These are phyloP conservation scores for Magallana nippona DNA, from an alignment of 2,888 invertebrate species.

Conservation along the genomic window DNA sequence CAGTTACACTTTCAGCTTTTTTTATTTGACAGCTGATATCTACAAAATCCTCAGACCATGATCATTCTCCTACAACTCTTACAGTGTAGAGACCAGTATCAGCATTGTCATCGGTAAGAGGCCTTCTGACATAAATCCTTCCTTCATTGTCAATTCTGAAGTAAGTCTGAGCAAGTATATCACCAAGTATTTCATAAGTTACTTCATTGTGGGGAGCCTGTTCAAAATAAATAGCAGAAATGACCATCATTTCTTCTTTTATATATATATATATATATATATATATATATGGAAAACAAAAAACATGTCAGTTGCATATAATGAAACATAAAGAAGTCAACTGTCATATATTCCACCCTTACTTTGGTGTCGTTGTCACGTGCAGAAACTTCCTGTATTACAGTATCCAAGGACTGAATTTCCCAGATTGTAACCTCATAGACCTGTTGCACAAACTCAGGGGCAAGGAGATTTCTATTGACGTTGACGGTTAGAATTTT, in stretches of 20 bases:
- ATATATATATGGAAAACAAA: too few relatives aligned
- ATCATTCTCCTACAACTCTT: background rate
- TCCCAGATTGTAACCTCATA: conserved; percentile 64
- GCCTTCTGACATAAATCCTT: conserved; percentile 40
- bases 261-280: too few relatives aligned
- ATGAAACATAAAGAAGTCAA: background rate
- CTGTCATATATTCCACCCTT: conserved; percentile 43
- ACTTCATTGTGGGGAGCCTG: conserved; percentile 63
- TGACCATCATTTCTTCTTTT: background rate
- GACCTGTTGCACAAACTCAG: conserved; percentile 53
- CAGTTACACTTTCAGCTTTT: too few relatives aligned
- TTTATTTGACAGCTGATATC: too few relatives aligned
- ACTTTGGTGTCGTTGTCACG: conserved; percentile 65
- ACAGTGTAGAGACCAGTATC: conserved; percentile 43
- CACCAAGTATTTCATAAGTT: conserved; percentile 54
- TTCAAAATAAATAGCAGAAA: conserved; percentile 13
- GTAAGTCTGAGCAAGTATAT: conserved; percentile 55
- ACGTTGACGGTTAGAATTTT: conserved; percentile 63
- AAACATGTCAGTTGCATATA: background rate
- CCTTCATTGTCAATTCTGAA: conserved; percentile 51
- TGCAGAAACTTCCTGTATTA: conserved; percentile 62
- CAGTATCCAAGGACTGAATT: conserved; percentile 60
- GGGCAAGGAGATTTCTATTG: conserved; percentile 66
- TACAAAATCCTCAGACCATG: too few relatives aligned
- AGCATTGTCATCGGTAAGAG: conserved; percentile 49